phyloP scores from a whole-genome alignment of 2,797 vertebrate genomes.

The Erethizon dorsatum region DNA sequence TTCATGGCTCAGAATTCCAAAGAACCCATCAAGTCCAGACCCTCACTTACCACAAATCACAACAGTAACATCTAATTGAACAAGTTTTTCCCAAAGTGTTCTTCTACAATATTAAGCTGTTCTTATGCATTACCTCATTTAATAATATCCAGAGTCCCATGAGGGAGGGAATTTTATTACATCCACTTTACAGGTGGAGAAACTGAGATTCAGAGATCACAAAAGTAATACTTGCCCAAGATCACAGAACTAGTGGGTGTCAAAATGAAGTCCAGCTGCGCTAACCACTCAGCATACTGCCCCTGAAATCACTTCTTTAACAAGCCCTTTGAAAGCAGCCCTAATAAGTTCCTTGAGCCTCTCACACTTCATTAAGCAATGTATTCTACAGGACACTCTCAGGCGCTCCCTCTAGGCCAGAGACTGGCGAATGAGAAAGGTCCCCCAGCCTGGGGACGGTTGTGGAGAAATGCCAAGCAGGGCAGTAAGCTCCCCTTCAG shows the following conservation, averaged over 20 bases:
- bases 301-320: neutral
- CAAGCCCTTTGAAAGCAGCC: neutral
- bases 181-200: neutral
- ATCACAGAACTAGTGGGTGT: neutral
- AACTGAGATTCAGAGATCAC: neutral
- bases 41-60: neutral
- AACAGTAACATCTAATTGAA: neutral
- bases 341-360: neutral
- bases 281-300: neutral
- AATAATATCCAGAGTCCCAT: neutral
- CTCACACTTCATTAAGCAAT: neutral
- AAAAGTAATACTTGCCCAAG: neutral
- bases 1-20: neutral
- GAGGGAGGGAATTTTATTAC: neutral
- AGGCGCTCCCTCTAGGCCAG: neutral
- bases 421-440: neutral
- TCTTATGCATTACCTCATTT: neutral
- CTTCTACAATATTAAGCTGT: neutral
- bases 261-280: neutral
- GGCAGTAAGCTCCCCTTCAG: neutral
- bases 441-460: neutral
- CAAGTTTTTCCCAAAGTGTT: neutral
- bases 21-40: neutral
- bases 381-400: neutral
- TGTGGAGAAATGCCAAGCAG: neutral